Percentiles rank a stretch among this genome's conserved stretches.
These are phyloP conservation scores for Solea solea DNA, from an alignment of 2,113 vertebrate genomes.

Conservation along the genomic window DNA sequence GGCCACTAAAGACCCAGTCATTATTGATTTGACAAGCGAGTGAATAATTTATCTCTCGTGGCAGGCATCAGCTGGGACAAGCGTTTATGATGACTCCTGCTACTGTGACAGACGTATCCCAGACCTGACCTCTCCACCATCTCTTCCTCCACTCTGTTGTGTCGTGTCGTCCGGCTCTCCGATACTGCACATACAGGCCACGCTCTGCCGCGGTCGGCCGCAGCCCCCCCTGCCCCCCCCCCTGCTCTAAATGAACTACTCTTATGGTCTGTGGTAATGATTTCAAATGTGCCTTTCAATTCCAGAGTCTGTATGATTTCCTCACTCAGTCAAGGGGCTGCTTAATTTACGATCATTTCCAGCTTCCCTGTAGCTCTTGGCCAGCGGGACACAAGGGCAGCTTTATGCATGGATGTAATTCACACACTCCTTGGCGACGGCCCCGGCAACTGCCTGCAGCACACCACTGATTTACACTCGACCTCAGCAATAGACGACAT, in stretches of 20 bases:
- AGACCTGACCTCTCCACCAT: slow-evolving; percentile 45
- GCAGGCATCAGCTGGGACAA: slow-evolving; percentile 77
- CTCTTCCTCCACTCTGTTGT: slow-evolving; percentile 25
- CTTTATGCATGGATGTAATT: slow-evolving; percentile 77
- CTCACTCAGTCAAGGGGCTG: slow-evolving; percentile 65
- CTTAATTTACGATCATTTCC: slow-evolving; percentile 79
- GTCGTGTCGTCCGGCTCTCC: slow-evolving; percentile 33
- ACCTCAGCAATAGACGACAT: slow-evolving; percentile 64
- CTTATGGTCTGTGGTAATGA: slow-evolving; percentile 64
- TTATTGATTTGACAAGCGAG: slow-evolving; percentile 81
- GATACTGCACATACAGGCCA: slow-evolving; percentile 9
- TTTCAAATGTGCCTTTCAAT: slow-evolving; percentile 73
- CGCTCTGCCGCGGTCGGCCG: slow-evolving; percentile 31
- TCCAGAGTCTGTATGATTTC: slow-evolving; percentile 74
- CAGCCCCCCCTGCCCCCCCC: no score
- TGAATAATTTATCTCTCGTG: slow-evolving; percentile 80
- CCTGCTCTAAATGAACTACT: slow-evolving; percentile 50
- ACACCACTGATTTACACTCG: slow-evolving; percentile 66
- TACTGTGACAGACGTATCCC: slow-evolving; percentile 30
- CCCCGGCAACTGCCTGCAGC: slow-evolving; percentile 71
- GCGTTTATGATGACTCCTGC: slow-evolving; percentile 49
- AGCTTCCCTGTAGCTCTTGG: slow-evolving; percentile 76
- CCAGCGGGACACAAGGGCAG: slow-evolving; percentile 75
- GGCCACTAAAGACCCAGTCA: slow-evolving; percentile 68
- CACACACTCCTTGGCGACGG: slow-evolving; percentile 74